phyloP scores from a whole-genome alignment of 2,797 vertebrate species.

The Oreortyx pictus region DNA sequence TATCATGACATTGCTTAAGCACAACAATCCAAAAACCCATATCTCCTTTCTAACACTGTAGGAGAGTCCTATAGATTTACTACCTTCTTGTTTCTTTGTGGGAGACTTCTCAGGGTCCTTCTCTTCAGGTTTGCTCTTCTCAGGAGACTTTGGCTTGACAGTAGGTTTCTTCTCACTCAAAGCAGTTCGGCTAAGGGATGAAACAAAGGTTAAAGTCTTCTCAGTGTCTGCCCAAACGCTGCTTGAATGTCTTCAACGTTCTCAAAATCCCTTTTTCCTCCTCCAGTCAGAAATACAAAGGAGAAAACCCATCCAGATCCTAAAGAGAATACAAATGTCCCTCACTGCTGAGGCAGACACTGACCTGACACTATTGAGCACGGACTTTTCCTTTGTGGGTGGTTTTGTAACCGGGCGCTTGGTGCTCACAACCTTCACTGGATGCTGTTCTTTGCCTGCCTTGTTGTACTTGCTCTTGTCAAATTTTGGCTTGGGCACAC shows the following conservation, averaged over 20 bases:
- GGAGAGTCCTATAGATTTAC: neutral
- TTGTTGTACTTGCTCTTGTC: slow-evolving; percentile 98
- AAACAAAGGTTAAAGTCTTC: neutral
- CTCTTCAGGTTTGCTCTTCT: slow-evolving; percentile 94
- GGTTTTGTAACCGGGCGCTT: slow-evolving; percentile 94
- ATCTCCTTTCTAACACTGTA: neutral
- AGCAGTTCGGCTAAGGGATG: slow-evolving; percentile 85
- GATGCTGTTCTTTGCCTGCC: slow-evolving; percentile 95
- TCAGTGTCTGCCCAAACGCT: neutral
- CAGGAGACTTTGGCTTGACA: slow-evolving; percentile 95
- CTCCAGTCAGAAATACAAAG: neutral
- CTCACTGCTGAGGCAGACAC: neutral
- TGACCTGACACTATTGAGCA: slow-evolving; percentile 95
- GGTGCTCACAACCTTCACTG: slow-evolving; percentile 96
- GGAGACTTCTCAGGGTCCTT: slow-evolving; percentile 97
- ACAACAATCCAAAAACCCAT: accelerated
- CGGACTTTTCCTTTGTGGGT: slow-evolving; percentile 92
- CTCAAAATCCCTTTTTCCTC: accelerated
- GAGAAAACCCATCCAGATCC: neutral
- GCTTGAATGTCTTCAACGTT: neutral
- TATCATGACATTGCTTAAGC: neutral
- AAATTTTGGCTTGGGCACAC: slow-evolving; percentile 89
- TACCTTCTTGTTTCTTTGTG: slow-evolving; percentile 96
- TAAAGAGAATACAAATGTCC: neutral
- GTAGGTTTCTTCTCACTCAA: slow-evolving; percentile 96